These are phyloP conservation scores for Keiferia lycopersicella DNA, from an alignment of 2,888 invertebrate genomes.

Conservation along the genomic window DNA sequence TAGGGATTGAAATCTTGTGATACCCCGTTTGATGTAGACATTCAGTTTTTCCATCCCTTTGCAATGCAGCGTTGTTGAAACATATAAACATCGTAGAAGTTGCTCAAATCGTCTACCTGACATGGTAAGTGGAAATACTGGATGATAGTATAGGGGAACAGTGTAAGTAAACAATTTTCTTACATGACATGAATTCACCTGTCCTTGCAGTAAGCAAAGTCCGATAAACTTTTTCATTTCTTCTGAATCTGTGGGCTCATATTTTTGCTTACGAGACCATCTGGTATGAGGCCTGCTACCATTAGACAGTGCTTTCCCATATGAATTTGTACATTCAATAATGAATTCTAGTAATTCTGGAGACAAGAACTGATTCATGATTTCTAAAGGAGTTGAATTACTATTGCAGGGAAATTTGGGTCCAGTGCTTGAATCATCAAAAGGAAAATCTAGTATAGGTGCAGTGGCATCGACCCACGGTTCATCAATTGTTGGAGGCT, in stretches of 20 bases:
- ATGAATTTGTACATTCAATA: constrained; percentile 8
- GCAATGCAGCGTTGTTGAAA: constrained; percentile 26
- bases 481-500: neutral
- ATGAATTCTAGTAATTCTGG: neutral
- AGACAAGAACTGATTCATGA: neutral
- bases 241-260: neutral
- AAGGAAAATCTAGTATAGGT: constrained; percentile 1
- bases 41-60: constrained; percentile 33
- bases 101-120: constrained; percentile 35
- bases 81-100: constrained; percentile 34
- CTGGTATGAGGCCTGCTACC: constrained; percentile 16
- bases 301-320: constrained; percentile 18
- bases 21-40: constrained; percentile 29
- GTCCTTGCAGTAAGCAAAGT: constrained; percentile 6
- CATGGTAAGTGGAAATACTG: constrained; percentile 34
- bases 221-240: constrained; percentile 11
- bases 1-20: constrained; percentile 29
- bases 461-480: neutral
- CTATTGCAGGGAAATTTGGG: neutral
- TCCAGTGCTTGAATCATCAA: neutral
- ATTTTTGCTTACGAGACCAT: neutral
- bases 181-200: neutral
- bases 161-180: constrained; percentile 17
- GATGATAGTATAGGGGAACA: constrained; percentile 30
- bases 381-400: neutral